A percentile compares a stretch with the other conserved stretches of the same genome.
Conservation (phyloP, 2,888 invertebrate genomes). For the Microctonus aethiopoides region DNA sequence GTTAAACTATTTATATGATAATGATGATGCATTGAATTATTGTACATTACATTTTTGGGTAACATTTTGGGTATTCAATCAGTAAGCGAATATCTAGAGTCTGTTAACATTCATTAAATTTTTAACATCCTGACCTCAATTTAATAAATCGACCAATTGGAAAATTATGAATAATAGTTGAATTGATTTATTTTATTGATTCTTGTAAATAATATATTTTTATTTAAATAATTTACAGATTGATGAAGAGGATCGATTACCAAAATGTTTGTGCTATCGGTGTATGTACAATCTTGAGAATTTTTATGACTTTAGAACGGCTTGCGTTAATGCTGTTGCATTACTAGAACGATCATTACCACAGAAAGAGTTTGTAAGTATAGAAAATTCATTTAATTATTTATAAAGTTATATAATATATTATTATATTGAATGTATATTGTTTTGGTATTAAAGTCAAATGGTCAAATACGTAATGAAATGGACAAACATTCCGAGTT, state of each 20-base stretch:
- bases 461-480: slow-evolving; percentile 38
- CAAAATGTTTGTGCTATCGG: slow-evolving; percentile 67
- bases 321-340: slow-evolving; percentile 66
- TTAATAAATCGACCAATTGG: slow-evolving; percentile 41
- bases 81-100: background rate
- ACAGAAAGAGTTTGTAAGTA: slow-evolving; percentile 53
- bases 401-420: background rate
- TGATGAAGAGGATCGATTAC: slow-evolving; percentile 65
- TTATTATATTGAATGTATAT: slow-evolving; percentile 20
- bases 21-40: background rate
- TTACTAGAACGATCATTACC: slow-evolving; percentile 60
- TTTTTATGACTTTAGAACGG: slow-evolving; percentile 68
- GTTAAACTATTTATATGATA: background rate
- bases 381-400: background rate
- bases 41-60: background rate
- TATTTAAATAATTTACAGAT: slow-evolving; percentile 57
- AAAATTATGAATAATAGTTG: slow-evolving; percentile 30
- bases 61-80: background rate
- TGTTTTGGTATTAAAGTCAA: slow-evolving; percentile 32
- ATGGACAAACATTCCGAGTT: slow-evolving; percentile 48
- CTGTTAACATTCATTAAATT: slow-evolving; percentile 35
- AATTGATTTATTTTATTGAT: background rate
- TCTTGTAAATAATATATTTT: background rate
- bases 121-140: slow-evolving; percentile 55
- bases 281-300: slow-evolving; percentile 69